phyloP scores from a whole-genome alignment of 1,140 invertebrate genomes.

The Sitobion miscanthi region DNA sequence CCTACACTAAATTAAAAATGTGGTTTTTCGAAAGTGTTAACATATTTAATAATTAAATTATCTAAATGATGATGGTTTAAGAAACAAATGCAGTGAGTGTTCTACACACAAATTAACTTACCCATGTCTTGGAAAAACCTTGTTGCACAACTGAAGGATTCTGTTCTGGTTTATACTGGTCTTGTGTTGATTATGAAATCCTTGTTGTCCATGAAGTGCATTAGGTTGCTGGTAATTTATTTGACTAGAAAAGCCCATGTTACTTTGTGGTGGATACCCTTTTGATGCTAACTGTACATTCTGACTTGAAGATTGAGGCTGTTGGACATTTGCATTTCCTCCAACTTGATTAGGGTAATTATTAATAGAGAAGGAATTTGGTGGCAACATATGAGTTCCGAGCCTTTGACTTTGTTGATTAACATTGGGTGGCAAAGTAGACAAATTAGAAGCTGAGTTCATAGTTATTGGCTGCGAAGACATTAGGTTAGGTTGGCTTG shows the following conservation, averaged over 20 bases:
- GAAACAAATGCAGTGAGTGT: neutral
- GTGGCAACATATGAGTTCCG: neutral
- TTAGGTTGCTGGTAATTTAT: conserved; percentile 23
- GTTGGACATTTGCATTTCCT: neutral
- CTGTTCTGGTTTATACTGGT: neutral
- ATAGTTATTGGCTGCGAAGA: neutral
- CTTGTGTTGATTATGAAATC: conserved; percentile 19
- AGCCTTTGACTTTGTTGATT: conserved; percentile 8
- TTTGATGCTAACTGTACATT: conserved; percentile 32
- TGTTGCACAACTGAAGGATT: conserved; percentile 49
- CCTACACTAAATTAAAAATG: neutral
- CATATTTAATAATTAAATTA: neutral
- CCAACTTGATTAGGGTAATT: conserved; percentile 42
- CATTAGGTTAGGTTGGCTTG: neutral
- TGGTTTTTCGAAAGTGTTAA: neutral
- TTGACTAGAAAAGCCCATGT: conserved; percentile 28
- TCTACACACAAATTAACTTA: neutral
- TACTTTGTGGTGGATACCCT: conserved; percentile 41
- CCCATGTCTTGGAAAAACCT: conserved; percentile 46
- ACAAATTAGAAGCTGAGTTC: neutral
- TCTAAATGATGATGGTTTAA: neutral
- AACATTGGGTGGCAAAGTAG: neutral
- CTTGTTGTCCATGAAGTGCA: conserved; percentile 7
- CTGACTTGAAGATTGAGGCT: neutral
- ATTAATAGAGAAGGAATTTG: conserved; percentile 5